Evolutionary conservation across 2,888 invertebrate species (phyloP), one percentile per base, ranked within the genome.

Genomic region (Phrixothrix hirtus): DNA sequence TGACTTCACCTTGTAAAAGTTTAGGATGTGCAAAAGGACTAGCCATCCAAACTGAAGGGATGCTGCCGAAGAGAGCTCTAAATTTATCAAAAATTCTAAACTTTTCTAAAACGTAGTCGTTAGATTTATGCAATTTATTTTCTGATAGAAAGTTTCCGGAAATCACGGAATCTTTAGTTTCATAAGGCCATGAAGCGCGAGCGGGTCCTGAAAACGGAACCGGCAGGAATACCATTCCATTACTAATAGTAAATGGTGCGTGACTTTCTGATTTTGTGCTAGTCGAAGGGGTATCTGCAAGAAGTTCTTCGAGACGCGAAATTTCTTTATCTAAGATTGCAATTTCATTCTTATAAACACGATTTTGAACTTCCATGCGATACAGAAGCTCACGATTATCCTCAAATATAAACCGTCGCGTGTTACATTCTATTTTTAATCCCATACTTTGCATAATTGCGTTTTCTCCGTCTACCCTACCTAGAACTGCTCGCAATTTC

Each of bases 381-480:
- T 91, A 92, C 67, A 89, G 86, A 10, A 90, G 75, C 68, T 95
- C 95, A 61, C 86, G 81, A 37, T 83, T 84, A 67, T 95, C 94
- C 65, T 94, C 92, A 11, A 45, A 59, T 4, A 69, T 61, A 38
- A 75, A 67, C 34, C 75, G 53, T 60, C 94, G 80, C 0, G 94
- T 94, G 66, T 95, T 94, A 72, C 86, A 91, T 71, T 95, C 92
- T 64, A 94, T 83, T 73, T 89, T 87, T 29, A 95, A 78, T 5
- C 94, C 95, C 81, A 93, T 85, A 68, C 92, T 92, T 69, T 92
- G 88, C 1, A 94, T 85, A 0, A 92, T 92, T 71, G 92, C 90
- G 35, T 85, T 82, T 34, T 80, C 79, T 71, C 84, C 83, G 53
- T 85, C 86, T 76, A 76, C 78, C 71, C 82, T 80, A 34, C 79